Evolutionary conservation across 2,888 invertebrate genomes (phyloP), one percentile per base, ranked within the genome.

Genomic region (Dyspetes luteomarginatus): DNA sequence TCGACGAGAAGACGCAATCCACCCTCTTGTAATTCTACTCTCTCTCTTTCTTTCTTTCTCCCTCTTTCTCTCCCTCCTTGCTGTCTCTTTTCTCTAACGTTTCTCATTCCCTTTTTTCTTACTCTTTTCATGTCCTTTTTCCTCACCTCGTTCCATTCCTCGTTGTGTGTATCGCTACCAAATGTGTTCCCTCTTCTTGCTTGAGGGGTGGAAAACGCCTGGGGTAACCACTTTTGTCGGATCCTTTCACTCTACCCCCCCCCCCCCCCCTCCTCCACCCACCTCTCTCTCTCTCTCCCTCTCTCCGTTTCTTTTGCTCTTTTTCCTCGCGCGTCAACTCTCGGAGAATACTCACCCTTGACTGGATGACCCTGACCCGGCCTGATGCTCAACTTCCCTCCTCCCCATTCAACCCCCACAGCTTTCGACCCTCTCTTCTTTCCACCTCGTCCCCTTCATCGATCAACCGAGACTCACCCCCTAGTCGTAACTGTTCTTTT

Each of bases 321-420:
- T 55, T 28, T 28, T 56, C 43, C 26, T 71, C 50, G 24, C 65
- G 48, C 52, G 30, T 41, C n/a, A 22, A 12, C 72, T 45, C 55
- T 48, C 48, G 36, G 64, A 60, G 62, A 69, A 74, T 60, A 68
- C 62, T 78, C 80, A 81, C 89, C 89, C 88, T 87, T 86, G 87
- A 86, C 88, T 86, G 84, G 69, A 83, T 86, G 88, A 88, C 89
- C 89, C 85, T 84, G 81, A 80, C 81, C 83, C 78, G 58, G 68
- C 67, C 78, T 41, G 82, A 69, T 78, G 74, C 83, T 78, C 74
- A 74, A 83, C 80, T 72, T 75, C 73, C 81, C 82, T 56, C 82
- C 72, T 72, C 64, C 81, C 26, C 81, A 64, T 81, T 73, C 78
- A 67, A 64, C 71, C 73, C 72, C 71, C 52, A 19, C 67, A 58